phyloP scores from a whole-genome alignment of 2,113 vertebrate species.

The Cettia cetti region DNA sequence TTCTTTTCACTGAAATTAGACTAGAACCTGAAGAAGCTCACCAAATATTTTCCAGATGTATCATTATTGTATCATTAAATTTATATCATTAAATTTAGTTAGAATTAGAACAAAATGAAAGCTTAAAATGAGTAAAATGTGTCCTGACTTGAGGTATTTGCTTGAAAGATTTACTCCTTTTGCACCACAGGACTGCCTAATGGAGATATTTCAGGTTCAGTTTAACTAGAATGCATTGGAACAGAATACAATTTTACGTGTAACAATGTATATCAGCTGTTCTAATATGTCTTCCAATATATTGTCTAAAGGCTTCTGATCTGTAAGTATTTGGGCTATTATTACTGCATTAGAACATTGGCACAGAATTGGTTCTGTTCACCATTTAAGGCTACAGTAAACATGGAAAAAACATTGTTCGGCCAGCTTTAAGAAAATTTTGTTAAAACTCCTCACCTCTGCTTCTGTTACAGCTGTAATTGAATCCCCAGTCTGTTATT shows the following conservation, averaged over 20 bases:
- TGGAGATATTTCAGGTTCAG: background rate
- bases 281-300: background rate
- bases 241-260: background rate
- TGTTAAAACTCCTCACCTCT: background rate
- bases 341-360: background rate
- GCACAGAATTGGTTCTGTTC: background rate
- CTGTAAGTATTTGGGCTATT: background rate
- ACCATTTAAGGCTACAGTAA: background rate
- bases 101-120: background rate
- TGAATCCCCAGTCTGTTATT: background rate
- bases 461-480: background rate
- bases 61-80: too few species aligned
- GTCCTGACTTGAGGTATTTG: background rate
- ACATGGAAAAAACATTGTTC: background rate
- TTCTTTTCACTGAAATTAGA: background rate
- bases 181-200: background rate
- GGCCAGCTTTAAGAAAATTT: background rate
- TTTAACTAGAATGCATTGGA: background rate
- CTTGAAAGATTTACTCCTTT: background rate
- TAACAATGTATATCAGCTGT: background rate
- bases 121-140: background rate
- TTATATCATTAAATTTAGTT: background rate
- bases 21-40: background rate
- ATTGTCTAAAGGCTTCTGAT: background rate
- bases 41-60: background rate